phyloP scores from a whole-genome alignment of 2,113 vertebrate species.

The Ibidorhyncha struthersii region DNA sequence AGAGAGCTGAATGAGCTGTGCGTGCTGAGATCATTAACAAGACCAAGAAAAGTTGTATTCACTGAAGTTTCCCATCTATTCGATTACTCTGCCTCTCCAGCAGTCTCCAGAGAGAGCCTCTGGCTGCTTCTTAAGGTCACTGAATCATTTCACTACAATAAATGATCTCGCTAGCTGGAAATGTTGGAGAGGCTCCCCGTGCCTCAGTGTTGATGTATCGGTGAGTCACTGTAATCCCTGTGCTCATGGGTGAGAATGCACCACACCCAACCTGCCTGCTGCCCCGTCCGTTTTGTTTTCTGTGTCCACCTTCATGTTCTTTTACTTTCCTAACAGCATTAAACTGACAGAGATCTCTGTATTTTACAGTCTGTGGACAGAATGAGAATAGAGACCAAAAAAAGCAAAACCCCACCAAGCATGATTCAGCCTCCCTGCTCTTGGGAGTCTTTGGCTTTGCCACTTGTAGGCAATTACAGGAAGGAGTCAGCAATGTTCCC shows the following conservation, averaged over 20 bases:
- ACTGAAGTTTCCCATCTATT: not conserved
- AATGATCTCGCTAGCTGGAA: not conserved
- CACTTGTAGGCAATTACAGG: not conserved
- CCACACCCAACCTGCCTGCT: not conserved
- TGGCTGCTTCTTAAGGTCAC: slow-evolving; percentile 43
- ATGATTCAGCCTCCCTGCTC: not conserved
- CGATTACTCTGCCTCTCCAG: not conserved
- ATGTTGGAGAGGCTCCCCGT: not conserved
- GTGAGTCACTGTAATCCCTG: not conserved
- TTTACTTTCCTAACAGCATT: not conserved
- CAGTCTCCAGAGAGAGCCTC: not conserved
- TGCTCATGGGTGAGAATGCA: not conserved
- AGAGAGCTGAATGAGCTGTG: not conserved
- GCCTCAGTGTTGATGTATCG: not conserved
- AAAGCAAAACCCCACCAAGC: not conserved
- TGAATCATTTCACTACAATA: slow-evolving; percentile 5
- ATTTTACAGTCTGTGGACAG: not conserved
- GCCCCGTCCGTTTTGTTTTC: not conserved
- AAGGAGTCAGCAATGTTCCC: not conserved
- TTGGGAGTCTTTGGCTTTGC: not conserved
- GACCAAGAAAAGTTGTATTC: not conserved
- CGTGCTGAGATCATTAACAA: not conserved
- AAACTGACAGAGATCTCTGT: not conserved
- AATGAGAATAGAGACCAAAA: not conserved
- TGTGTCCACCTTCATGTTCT: not conserved